Base-by-base conservation (phyloP, 2,888 invertebrate genomes). In the Drosophila paranaensis region DNA sequence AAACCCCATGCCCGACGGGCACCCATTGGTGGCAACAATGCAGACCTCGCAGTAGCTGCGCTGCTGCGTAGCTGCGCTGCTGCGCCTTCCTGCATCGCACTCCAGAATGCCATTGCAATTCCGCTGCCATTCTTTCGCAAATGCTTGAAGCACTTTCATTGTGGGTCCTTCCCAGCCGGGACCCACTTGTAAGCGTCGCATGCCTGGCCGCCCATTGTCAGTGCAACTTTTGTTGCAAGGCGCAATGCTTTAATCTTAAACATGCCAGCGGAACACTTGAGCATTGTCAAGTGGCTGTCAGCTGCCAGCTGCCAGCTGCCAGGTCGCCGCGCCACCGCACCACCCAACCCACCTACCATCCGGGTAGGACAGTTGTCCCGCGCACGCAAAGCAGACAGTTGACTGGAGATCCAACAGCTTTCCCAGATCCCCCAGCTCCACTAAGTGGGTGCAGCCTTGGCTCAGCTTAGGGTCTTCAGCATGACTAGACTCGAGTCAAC, bases 201-300 rank as follows among this genome's bases (percentile, higher is more conserved):
- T 58, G 80, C 75, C 68, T 69, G 65, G 79, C 66, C 81, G 80
- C 80, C 87, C 81, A 84, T 84, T 84, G 85, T 84, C 85, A 80
- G 81, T 82, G 88, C 81, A 85, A 88, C 85, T 77, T 85, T 88
- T 84, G 84, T 84, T 84, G 82, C 88, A 82, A 77, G 88, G 81
- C 88, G 85, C 75, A 76, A 71, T 74, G 88, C 86, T 87, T 87
- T 87, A 87, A 87, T 87, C 86, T 88, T 87, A 87, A 87, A 87
- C 86, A 87, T 84, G 86, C 86, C 89, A 87, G 81, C 87, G 89
- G 89, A 88, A 87, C 89, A 88, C 86, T 87, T 87, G 86, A 87
- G 82, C 68, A 73, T 82, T 87, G 87, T 87, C 86, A 81, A 87
- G 86, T 87, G 89, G 81, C 79, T 80, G 82, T 70, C 78, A 69